phyloP scores from a whole-genome alignment of 2,888 invertebrate species.

The Caenorhabditis sp. region DNA sequence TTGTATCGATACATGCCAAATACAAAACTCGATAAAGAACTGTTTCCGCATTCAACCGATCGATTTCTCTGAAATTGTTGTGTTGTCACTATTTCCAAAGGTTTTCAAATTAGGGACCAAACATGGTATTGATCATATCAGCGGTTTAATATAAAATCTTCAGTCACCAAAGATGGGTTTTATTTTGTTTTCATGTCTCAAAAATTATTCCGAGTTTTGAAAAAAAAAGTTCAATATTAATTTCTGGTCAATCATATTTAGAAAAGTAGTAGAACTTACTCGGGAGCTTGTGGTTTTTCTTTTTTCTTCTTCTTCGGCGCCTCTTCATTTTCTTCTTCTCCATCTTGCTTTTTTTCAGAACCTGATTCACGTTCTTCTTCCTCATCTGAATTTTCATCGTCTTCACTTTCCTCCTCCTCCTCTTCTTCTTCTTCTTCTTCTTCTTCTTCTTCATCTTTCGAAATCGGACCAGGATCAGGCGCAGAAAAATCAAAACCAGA shows the following conservation, averaged over 20 bases:
- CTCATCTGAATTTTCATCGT: constrained; percentile 2
- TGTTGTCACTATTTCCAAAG: no score
- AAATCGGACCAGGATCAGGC: constrained; percentile 26
- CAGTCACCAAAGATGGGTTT: no score
- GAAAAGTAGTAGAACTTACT: background rate
- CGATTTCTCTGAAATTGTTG: constrained; percentile 3
- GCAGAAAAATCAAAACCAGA: constrained; percentile 10
- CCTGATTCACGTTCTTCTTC: constrained; percentile 10
- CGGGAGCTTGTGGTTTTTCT: background rate
- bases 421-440: constrained; percentile 2
- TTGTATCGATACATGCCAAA: constrained; percentile 24
- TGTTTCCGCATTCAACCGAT: background rate
- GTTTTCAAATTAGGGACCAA: no score
- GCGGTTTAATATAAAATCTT: no score
- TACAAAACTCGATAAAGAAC: constrained; percentile 25
- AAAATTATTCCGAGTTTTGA: no score
- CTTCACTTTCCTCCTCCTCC: constrained; percentile 4
- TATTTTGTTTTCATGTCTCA: no score
- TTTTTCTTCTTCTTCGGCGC: constrained; percentile 5
- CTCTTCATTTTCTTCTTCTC: constrained; percentile 1
- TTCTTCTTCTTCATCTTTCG: constrained; percentile 9
- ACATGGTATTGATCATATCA: no score
- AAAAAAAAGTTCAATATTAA: no score
- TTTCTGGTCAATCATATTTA: no score
- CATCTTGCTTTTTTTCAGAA: constrained; percentile 7